These are phyloP conservation scores for Dendrocincla fuliginosa DNA, from an alignment of 2,797 vertebrate genomes.

Conservation along the genomic window DNA sequence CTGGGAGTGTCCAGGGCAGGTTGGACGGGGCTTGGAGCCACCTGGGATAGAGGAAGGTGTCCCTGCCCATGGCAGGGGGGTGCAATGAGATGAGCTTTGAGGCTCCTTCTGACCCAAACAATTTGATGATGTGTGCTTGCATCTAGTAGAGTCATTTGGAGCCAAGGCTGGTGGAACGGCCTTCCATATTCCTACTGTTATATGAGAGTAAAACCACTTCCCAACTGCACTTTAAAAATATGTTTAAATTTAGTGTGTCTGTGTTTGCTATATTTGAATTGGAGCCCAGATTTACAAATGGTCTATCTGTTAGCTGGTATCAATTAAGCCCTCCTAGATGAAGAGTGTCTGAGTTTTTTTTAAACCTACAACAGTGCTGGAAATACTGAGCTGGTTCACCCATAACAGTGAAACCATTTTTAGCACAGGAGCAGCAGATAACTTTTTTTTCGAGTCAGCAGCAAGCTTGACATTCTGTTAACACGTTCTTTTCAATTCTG, in stretches of 20 bases:
- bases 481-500: background rate
- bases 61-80: background rate
- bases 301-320: background rate
- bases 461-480: background rate
- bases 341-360: background rate
- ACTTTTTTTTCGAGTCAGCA: background rate
- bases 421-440: background rate
- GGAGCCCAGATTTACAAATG: background rate
- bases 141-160: background rate
- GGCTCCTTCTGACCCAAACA: background rate
- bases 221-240: background rate
- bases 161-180: background rate
- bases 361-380: background rate
- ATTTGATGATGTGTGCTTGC: background rate
- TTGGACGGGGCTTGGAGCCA: fast-evolving
- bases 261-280: background rate
- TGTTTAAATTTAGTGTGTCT: background rate
- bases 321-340: background rate
- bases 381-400: background rate
- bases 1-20: background rate
- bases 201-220: background rate
- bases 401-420: background rate
- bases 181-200: background rate
- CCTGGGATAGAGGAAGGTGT: fast-evolving
- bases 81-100: background rate